phyloP scores from a whole-genome alignment of 2,888 invertebrate genomes.

The Phorcus lineatus region DNA sequence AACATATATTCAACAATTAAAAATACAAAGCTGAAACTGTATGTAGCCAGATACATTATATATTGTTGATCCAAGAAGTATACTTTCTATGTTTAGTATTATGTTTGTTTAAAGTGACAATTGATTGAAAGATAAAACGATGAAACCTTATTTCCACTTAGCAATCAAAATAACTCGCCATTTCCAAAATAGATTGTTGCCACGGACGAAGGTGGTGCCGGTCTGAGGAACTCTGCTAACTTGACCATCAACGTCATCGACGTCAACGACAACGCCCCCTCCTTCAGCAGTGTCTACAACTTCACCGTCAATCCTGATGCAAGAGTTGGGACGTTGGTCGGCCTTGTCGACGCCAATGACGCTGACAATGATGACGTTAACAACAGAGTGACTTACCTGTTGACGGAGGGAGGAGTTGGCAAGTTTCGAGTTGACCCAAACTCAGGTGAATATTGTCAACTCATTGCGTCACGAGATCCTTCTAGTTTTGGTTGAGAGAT shows the following conservation, averaged over 20 bases:
- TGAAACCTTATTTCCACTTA: no score
- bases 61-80: no score
- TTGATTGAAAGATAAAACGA: no score
- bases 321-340: neutral
- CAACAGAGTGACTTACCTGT: constrained; percentile 2
- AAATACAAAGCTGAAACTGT: no score
- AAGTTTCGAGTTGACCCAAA: constrained; percentile 19
- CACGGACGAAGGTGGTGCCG: constrained; percentile 38
- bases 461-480: neutral
- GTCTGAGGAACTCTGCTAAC: constrained; percentile 29
- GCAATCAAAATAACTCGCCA: no score
- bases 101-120: no score
- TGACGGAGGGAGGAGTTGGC: constrained; percentile 23
- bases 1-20: no score
- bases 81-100: no score
- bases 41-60: no score
- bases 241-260: constrained; percentile 31
- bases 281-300: neutral
- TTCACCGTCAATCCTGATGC: neutral
- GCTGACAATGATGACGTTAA: constrained; percentile 4
- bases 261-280: constrained; percentile 27
- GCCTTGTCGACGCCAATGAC: neutral
- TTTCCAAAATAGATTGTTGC: constrained; percentile 32
- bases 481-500: no score
- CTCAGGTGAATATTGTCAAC: neutral